Conservation (phyloP, 2,888 invertebrate genomes). For the Kuschelorhynchus macadamiae region DNA sequence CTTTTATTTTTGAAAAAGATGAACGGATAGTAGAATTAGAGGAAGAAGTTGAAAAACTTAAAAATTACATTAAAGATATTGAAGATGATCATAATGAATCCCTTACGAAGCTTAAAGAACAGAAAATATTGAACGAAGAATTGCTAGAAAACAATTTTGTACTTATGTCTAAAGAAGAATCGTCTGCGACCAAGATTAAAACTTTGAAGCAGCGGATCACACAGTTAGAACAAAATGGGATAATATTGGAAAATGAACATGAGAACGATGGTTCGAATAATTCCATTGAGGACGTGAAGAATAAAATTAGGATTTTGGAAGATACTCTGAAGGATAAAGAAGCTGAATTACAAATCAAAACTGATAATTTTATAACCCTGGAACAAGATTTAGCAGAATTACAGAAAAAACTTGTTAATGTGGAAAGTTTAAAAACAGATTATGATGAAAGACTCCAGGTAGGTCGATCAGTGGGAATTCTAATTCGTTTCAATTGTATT, state of each 20-base stretch:
- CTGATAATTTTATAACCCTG: neutral
- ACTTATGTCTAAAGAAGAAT: slow-evolving; percentile 9
- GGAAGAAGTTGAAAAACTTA: slow-evolving; percentile 7
- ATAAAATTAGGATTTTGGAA: neutral
- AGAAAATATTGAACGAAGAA: slow-evolving; percentile 12
- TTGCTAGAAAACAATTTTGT: slow-evolving; percentile 16
- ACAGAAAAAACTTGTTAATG: slow-evolving; percentile 4
- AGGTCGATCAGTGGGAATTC: no score
- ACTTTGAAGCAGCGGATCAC: slow-evolving; percentile 8
- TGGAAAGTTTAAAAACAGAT: neutral
- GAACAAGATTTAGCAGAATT: slow-evolving; percentile 5
- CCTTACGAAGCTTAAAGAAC: neutral
- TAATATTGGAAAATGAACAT: slow-evolving; percentile 16
- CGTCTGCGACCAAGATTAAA: neutral
- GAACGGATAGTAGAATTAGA: slow-evolving; percentile 27
- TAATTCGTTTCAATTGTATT: no score
- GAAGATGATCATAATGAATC: slow-evolving; percentile 22
- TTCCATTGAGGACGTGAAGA: slow-evolving; percentile 6
- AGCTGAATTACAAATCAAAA: neutral
- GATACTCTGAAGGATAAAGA: neutral
- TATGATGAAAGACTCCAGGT: slow-evolving; percentile 13
- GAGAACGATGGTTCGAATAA: slow-evolving; percentile 3
- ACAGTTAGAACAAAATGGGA: slow-evolving; percentile 1
- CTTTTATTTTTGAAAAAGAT: slow-evolving; percentile 33
- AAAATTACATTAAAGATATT: slow-evolving; percentile 7